Base-by-base conservation (phyloP, 2,113 vertebrate genomes). In the Petromus typicus region DNA sequence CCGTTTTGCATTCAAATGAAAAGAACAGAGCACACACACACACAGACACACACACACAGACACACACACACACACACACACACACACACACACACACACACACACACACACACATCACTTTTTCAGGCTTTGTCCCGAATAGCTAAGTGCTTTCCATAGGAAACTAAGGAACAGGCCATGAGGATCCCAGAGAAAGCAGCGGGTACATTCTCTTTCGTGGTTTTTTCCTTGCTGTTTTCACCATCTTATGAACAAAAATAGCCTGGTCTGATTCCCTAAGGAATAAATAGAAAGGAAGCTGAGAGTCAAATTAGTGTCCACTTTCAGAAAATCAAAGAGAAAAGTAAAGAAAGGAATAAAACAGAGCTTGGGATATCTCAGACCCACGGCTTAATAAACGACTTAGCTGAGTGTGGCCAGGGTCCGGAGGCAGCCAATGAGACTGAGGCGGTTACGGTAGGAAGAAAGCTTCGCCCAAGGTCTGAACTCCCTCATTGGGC, bases 131-230 rank as follows among this genome's bases (percentile, higher is more conserved):
- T 95, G 73, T 97, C 97, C 95, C 92, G 51, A 97, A 93, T 69
- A 91, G 79, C 97, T 98, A 97, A 82, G 80, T 37, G 82, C 95
- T 95, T 97, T 95, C 97, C 98, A 92, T 92, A 94, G 98, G 96
- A 95, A 97, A 88, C 96, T 76, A 92, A 27, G 0, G 0, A 78
- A 88, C 5, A 93, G 94, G 76, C 92, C n/a, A 71, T 0, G 11
- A 97, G 69, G 25, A 13, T 95, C 56, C 20, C 96, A 93, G 85
- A 0, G 82, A 95, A 92, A 97, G 94, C 89, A 86, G 93, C 40
- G 34, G 95, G 96, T 79, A 43, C 96, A 85, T 97, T 98, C 96
- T 97, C 75, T 34, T 75, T 92, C 78, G 91, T 59, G 48, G 95
- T 97, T 96, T 98, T 57, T 6, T 48, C 84, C 93, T 93, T 59